Percentiles rank a stretch among this genome's conserved stretches.
Conservation (phyloP, 2,113 vertebrate species). For the Pardalotus punctatus region DNA sequence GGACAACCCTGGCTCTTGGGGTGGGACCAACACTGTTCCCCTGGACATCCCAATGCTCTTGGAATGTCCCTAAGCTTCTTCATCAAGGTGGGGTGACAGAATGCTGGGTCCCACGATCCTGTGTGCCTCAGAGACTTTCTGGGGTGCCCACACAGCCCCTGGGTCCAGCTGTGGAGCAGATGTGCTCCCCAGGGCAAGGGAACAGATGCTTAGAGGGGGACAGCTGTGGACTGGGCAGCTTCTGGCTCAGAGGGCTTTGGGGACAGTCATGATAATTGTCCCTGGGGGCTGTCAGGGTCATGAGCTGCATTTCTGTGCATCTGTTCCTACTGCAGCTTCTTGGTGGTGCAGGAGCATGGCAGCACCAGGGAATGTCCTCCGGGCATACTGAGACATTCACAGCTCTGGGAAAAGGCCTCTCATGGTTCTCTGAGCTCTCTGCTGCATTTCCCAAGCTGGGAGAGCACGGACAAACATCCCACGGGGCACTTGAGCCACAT, state of each 20-base stretch:
- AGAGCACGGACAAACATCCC: background rate
- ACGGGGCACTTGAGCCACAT: background rate
- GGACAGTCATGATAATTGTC: background rate
- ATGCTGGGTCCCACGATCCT: accelerated
- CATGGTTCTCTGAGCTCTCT: background rate
- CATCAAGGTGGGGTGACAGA: background rate
- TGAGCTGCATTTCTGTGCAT: background rate
- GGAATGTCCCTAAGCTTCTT: background rate
- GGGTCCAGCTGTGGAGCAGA: background rate
- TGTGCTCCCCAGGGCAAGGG: too few species aligned
- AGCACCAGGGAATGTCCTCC: background rate
- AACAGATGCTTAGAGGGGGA: background rate
- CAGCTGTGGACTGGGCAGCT: background rate
- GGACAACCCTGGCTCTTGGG: background rate
- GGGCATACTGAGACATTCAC: background rate
- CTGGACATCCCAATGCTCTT: background rate
- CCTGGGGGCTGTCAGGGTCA: background rate
- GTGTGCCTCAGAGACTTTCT: background rate
- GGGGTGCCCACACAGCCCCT: background rate
- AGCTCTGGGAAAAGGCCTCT: background rate
- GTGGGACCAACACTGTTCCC: background rate
- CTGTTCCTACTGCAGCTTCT: background rate
- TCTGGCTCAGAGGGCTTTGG: background rate
- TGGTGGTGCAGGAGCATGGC: background rate
- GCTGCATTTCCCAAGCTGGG: background rate